Percentiles rank a stretch among this genome's conserved stretches.
These are phyloP conservation scores for Helleia helle DNA, from an alignment of 2,888 invertebrate species.

Conservation along the genomic window DNA sequence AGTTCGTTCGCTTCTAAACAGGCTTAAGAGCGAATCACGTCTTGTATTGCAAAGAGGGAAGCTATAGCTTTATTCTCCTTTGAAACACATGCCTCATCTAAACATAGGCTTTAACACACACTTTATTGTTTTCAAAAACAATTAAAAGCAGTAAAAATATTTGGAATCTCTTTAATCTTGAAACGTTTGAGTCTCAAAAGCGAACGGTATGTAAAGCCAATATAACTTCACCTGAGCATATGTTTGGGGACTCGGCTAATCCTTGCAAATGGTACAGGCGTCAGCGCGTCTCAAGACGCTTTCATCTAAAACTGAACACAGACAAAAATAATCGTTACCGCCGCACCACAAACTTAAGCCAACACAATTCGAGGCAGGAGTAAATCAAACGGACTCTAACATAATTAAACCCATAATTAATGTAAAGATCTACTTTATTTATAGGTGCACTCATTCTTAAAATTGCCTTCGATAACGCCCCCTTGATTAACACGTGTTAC, in stretches of 20 bases:
- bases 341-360: slow-evolving; percentile 71
- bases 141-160: too few species aligned
- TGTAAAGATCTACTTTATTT: slow-evolving; percentile 40
- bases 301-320: slow-evolving; percentile 53
- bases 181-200: too few species aligned
- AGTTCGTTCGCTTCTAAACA: too few species aligned
- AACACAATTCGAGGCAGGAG: too few species aligned
- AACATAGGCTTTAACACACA: too few species aligned
- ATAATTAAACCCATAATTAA: slow-evolving; percentile 73
- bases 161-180: too few species aligned
- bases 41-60: too few species aligned
- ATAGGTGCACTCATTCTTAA: slow-evolving; percentile 54
- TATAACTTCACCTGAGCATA: slow-evolving; percentile 13
- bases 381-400: slow-evolving; percentile 73
- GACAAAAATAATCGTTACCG: slow-evolving; percentile 71
- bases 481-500: slow-evolving; percentile 60
- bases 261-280: slow-evolving; percentile 51
- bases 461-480: slow-evolving; percentile 61
- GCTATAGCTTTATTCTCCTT: too few species aligned
- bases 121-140: too few species aligned
- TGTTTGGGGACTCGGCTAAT: slow-evolving; percentile 37
- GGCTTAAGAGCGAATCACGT: too few species aligned
- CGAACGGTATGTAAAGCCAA: too few species aligned
- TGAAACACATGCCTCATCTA: too few species aligned
- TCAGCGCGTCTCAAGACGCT: slow-evolving; percentile 59